A percentile compares a stretch with the other conserved stretches of the same genome.
phyloP scores from a whole-genome alignment of 2,113 vertebrate species.

The human region DNA sequence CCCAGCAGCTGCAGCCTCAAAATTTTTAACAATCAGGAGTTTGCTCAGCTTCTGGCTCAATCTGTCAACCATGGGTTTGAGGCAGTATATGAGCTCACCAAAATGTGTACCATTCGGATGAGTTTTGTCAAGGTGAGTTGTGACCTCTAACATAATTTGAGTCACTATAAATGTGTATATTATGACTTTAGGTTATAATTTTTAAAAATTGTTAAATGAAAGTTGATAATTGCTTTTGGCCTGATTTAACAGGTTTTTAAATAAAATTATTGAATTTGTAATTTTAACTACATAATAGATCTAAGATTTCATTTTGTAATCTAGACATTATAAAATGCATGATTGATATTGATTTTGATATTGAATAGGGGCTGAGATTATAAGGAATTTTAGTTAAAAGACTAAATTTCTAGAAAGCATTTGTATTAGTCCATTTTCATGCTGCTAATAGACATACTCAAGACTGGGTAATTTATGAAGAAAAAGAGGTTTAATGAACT shows the following conservation, averaged over 20 bases:
- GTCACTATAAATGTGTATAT: slow-evolving; percentile 8
- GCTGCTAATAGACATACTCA: too few species aligned
- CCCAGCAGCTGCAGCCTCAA: slow-evolving; percentile 98
- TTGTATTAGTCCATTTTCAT: too few species aligned
- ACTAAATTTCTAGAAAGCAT: slow-evolving; percentile 26
- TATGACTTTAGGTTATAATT: not conserved
- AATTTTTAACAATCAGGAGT: slow-evolving; percentile 99
- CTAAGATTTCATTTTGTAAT: slow-evolving; percentile 12
- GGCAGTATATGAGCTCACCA: slow-evolving; percentile 97
- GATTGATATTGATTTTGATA: not conserved
- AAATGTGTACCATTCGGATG: slow-evolving; percentile 99
- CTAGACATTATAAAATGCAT: slow-evolving; percentile 19
- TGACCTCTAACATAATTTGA: not conserved
- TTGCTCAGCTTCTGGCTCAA: slow-evolving; percentile 96
- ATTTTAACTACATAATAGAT: slow-evolving; percentile 2
- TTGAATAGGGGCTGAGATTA: not conserved
- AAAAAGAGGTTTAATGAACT: too few species aligned
- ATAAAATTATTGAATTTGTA: slow-evolving; percentile 24
- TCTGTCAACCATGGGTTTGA: slow-evolving; percentile 98
- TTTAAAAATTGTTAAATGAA: slow-evolving; percentile 28
- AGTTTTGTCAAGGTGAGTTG: slow-evolving; percentile 95
- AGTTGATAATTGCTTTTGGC: not conserved
- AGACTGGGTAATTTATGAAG: too few species aligned
- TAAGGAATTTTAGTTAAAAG: slow-evolving; percentile 36
- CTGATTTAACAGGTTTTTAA: slow-evolving; percentile 17